phyloP scores from a whole-genome alignment of 1,140 invertebrate genomes.

The Oedothorax gibbosus region DNA sequence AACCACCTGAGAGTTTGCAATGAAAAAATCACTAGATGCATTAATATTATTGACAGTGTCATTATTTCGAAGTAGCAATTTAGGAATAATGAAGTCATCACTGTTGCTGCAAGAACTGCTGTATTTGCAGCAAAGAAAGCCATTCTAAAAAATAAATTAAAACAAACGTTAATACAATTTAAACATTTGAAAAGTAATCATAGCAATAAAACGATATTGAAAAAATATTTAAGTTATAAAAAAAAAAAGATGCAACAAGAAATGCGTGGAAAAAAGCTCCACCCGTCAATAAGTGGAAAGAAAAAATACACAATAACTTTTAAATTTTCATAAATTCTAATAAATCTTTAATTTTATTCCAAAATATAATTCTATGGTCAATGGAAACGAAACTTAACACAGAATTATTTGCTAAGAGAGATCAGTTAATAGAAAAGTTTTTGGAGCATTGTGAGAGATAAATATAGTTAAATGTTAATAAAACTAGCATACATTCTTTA shows the following conservation, averaged over 20 bases:
- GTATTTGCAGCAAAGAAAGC: slow-evolving; percentile 54
- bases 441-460: no score
- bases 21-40: slow-evolving; percentile 9
- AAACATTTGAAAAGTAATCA: background rate
- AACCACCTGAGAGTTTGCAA: slow-evolving; percentile 32
- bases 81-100: slow-evolving; percentile 23
- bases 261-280: no score
- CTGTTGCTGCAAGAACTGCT: slow-evolving; percentile 30
- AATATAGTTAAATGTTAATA: no score
- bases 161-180: background rate
- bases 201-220: background rate
- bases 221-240: background rate
- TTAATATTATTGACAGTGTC: slow-evolving; percentile 31
- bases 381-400: no score
- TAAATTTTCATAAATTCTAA: no score
- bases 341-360: no score
- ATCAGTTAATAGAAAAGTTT: no score
- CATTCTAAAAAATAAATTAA: slow-evolving; percentile 30
- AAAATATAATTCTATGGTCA: no score
- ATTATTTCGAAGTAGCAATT: slow-evolving; percentile 21
- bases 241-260: background rate
- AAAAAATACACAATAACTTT: no score
- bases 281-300: no score
- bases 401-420: no score
- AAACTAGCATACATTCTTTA: no score